phyloP scores from a whole-genome alignment of 2,113 vertebrate genomes.

The Dipodomys merriami region DNA sequence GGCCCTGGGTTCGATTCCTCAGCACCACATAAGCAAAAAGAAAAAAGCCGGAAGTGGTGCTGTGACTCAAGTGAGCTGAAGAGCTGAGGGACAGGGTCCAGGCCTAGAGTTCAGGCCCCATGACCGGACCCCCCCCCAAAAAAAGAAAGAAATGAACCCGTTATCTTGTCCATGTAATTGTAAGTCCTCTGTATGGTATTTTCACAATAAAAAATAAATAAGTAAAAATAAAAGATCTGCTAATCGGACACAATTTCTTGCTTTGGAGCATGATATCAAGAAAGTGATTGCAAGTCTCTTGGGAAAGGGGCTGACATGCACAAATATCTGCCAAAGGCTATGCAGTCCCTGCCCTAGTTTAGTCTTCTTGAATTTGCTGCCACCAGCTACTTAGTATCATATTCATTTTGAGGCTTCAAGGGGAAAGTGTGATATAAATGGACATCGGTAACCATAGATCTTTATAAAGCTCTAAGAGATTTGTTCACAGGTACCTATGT shows the following conservation, averaged over 20 bases:
- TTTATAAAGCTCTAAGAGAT: background rate
- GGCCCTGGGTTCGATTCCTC: no score
- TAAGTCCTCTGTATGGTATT: no score
- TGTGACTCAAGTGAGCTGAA: no score
- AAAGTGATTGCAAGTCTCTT: background rate
- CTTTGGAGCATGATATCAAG: background rate
- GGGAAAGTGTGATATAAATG: background rate
- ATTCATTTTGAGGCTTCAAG: background rate
- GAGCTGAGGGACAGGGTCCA: no score
- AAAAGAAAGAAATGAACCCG: no score
- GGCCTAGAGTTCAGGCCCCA: no score
- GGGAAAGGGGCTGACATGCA: background rate
- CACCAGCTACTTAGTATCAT: background rate
- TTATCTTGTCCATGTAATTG: no score
- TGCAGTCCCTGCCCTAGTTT: background rate
- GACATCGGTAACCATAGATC: background rate
- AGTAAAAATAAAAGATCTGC: background rate
- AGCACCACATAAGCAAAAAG: no score
- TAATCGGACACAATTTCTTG: background rate
- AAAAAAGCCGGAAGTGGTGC: no score
- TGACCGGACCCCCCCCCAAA: no score
- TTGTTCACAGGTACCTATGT: background rate
- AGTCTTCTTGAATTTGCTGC: background rate
- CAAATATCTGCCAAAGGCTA: background rate
- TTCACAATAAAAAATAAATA: no score